Evolutionary conservation across 2,797 vertebrate species (phyloP), one percentile per base, ranked within the genome.

Genomic region (Chaunax sp.): DNA sequence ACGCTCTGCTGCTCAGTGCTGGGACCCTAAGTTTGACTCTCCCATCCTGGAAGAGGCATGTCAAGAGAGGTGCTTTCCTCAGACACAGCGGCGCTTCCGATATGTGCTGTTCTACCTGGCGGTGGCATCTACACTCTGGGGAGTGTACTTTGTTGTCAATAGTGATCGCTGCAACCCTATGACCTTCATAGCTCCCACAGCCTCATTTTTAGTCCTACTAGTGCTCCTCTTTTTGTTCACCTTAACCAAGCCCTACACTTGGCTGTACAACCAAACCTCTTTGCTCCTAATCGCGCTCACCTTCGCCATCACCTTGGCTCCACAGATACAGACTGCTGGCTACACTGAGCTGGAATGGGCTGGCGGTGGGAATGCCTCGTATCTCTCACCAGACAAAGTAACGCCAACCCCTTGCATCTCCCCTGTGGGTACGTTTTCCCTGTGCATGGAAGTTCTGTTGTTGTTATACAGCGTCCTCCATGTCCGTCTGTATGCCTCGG

Each of bases 11-110:
- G 92, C 94, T 22, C 96, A 96, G 65, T 99, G 96, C 94, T 99
- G 97, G 97, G 95, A 98, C 91, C 98, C 97, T 71, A 95, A 95
- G 84, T 99, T 99, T 43, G 97, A 99, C 92, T 99, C 98, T 0
- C 82, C 94, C 55, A 95, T 96, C 76, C 88, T 99, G 80, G 98
- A 99, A 77, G 96, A 97, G 81, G 98, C 97, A 1, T 99, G 98
- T 74, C 93, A 95, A 86, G 97, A 99, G 82, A 92, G 97, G 46
- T 98, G 97, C 88, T 99, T 99, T 83, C 97, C 97, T 0, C 98
- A 99, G 90, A 96, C 95, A 6, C 96, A 95, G 90, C 94, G 96
- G 43, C 93, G 96, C 72, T 98, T 99, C 74, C 96, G 97, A 59
- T 98, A 97, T 4, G 96, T 97, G n/a, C 93, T 99, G 6, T 95